Evolutionary conservation across 2,113 vertebrate species (phyloP), one percentile per base, ranked within the genome.

Genomic region (Actinemys pallida): DNA sequence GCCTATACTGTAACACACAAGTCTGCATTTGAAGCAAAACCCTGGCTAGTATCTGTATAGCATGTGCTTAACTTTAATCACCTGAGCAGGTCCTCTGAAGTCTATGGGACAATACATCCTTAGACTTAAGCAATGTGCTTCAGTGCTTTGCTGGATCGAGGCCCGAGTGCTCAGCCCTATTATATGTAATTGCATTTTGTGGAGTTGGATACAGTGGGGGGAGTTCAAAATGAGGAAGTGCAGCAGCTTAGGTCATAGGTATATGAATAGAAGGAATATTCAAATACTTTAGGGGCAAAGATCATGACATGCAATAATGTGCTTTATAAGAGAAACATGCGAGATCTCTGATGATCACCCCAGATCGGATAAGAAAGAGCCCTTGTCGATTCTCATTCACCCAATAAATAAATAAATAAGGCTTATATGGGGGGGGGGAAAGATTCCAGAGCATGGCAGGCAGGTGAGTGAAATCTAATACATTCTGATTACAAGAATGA

Each of bases 51-150:
- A 5, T 78, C 19, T 81, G 11, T 53, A 54, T 78, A 27, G 82
- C 91, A 87, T 56, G 5, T 90, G 57, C 79, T 86, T 81, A 84
- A 78, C 49, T 72, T 76, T 81, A 84, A 88, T 83, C 45, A 95
- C 29, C 56, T 88, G 79, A 53, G 54, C 25, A 81, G 93, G 47
- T 27, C 45, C 54, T 54, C 31, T 24, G 35, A 89, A 90, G 14
- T 57, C 10, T 8, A 16, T 31, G 22, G 62, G 8, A 92, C 39
- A 79, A 50, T 47, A 42, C 13, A 10, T 10, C 9, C 27, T 94
- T 91, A 78, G 25, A 78, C 20, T 78, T 47, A 29, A 47, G 42
- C 75, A 78, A 39, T 72, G 65, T 39, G 17, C 65, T 39, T 39
- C n/a, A 72, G 19, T 22, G 65, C 65, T 27, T 13, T 47, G 24